Evolutionary conservation across 2,113 vertebrate genomes (phyloP).

Genomic region (Stomatorhinus ivindoensis): DNA sequence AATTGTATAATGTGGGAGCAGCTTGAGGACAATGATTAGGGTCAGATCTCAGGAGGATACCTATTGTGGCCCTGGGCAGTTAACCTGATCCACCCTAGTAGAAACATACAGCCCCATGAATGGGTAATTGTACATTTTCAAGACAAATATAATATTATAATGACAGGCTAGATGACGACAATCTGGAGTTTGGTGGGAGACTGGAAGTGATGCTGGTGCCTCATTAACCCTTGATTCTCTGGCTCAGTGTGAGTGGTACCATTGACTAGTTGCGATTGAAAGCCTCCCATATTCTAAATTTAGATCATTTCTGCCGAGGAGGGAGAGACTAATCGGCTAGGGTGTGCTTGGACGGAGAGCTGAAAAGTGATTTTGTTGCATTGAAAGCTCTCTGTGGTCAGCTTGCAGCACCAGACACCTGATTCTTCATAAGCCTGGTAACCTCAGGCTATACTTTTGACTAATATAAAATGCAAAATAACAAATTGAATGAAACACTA

Average conservation of each 20-base stretch:
- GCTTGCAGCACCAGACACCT: neutral
- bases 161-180: neutral
- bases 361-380: neutral
- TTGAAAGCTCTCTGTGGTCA: neutral
- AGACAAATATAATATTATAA: neutral
- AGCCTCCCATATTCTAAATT: neutral
- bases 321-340: neutral
- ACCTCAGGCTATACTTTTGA: neutral
- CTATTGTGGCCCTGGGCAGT: neutral
- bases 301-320: neutral
- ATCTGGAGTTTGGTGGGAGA: neutral
- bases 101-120: neutral
- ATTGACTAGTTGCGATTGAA: neutral
- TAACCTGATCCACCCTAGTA: neutral
- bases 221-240: neutral
- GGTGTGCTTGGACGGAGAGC: neutral
- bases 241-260: neutral
- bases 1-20: neutral
- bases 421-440: neutral
- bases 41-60: neutral
- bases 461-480: conserved; percentile 3
- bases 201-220: neutral
- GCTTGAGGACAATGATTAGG: neutral
- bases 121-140: neutral
- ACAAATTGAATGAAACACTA: neutral